Percentiles rank a stretch among this genome's conserved stretches.
Evolutionary conservation across 2,797 vertebrate genomes (phyloP).

Genomic region (Aythya fuligula): DNA sequence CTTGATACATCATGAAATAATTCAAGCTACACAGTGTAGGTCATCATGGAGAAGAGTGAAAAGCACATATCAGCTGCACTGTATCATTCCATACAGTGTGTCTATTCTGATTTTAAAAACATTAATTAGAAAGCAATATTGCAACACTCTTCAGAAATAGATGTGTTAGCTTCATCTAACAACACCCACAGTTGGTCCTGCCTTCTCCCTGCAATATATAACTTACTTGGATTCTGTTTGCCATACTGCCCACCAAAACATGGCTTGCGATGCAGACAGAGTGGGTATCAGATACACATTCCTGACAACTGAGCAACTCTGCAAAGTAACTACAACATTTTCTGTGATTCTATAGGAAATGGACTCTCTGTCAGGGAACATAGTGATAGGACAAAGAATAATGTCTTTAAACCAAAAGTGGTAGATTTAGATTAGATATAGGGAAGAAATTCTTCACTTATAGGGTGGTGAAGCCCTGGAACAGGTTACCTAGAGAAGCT

Average conservation of each 20-base stretch:
- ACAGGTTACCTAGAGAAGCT: no score
- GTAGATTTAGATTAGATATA: no score
- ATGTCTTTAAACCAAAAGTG: no score
- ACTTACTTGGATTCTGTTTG: neutral
- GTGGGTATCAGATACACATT: neutral
- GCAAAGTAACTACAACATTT: neutral
- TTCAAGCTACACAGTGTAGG: neutral
- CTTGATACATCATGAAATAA: neutral
- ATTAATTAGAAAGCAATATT: neutral
- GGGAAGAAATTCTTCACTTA: no score
- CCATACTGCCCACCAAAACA: neutral
- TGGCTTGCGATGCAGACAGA: neutral
- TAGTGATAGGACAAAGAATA: no score
- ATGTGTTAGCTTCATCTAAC: neutral
- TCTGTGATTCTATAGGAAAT: no score
- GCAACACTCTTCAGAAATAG: neutral
- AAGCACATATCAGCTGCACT: neutral
- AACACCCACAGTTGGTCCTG: neutral
- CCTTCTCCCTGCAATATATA: neutral
- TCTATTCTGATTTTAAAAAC: neutral
- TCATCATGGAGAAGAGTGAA: neutral
- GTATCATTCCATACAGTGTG: rapidly evolving
- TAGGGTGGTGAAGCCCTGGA: no score
- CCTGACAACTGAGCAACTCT: neutral
- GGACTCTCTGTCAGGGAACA: no score